Evolutionary conservation across 2,888 invertebrate species (phyloP).

Genomic region (Polylopha cassiicola): DNA sequence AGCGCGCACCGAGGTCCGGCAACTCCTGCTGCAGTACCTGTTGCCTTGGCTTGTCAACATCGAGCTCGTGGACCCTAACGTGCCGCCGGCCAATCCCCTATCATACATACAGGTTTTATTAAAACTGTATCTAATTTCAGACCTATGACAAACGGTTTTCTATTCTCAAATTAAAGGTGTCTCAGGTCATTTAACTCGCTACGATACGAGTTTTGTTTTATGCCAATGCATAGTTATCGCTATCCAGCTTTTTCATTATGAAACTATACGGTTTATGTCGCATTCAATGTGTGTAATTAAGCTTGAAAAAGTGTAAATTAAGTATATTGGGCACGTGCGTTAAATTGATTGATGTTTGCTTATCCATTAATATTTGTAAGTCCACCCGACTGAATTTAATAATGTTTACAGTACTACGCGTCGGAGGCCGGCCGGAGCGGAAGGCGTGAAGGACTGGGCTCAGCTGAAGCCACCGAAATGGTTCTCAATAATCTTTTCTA

Average conservation of each 20-base stretch:
- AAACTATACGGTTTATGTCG: no score
- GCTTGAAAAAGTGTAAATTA: no score
- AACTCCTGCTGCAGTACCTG: constrained; percentile 92
- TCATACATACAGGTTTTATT: constrained; percentile 93
- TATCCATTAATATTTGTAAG: no score
- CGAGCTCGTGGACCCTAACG: constrained; percentile 97
- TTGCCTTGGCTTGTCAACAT: constrained; percentile 99
- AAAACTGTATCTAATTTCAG: no score
- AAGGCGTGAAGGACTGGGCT: constrained; percentile 96
- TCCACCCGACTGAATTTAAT: not conserved
- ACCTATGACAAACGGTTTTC: no score
- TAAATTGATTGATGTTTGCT: no score
- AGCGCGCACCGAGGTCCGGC: constrained; percentile 94
- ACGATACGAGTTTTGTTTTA: no score
- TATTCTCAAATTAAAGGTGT: constrained; percentile 22
- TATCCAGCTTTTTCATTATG: no score
- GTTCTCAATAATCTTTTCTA: constrained; percentile 99
- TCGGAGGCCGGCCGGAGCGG: constrained; percentile 81
- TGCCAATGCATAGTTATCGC: no score
- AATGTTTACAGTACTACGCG: constrained; percentile 74
- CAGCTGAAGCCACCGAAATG: constrained; percentile 99
- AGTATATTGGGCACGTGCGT: no score
- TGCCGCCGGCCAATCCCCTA: constrained; percentile 91
- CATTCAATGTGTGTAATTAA: no score
- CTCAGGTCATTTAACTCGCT: no score